phyloP scores from a whole-genome alignment of 2,888 invertebrate species.

The Cylindroiulus punctatus region DNA sequence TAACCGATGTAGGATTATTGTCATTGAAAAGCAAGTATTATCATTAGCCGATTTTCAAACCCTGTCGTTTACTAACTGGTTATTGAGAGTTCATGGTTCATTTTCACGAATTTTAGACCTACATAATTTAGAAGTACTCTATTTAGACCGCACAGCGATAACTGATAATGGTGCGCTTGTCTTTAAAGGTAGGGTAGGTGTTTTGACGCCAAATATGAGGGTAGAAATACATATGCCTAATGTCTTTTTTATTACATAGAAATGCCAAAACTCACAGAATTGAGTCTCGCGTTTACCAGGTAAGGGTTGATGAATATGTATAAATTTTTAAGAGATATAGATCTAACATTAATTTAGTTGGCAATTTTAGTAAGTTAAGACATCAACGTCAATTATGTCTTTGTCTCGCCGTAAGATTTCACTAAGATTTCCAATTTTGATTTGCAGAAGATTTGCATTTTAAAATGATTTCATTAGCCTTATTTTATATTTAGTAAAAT shows the following conservation, averaged over 20 bases:
- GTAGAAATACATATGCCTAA: neutral
- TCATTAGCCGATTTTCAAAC: neutral
- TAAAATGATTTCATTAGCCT: too few species aligned
- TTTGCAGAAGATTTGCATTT: too few species aligned
- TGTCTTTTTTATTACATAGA: neutral
- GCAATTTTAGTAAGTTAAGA: too few species aligned
- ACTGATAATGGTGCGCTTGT: neutral
- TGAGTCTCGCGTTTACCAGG: constrained; percentile 46
- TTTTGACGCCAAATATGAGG: neutral
- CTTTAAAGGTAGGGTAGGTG: neutral
- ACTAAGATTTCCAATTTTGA: too few species aligned
- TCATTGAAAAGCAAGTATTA: constrained; percentile 6
- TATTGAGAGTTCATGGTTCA: neutral
- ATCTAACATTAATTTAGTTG: too few species aligned
- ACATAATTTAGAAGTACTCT: neutral
- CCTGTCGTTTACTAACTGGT: neutral
- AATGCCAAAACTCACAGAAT: constrained; percentile 29
- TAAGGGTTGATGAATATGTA: neutral
- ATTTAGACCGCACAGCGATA: constrained; percentile 45
- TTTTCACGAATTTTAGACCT: neutral
- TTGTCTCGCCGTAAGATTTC: too few species aligned
- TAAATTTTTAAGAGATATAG: neutral
- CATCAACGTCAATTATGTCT: too few species aligned
- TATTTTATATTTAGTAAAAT: too few species aligned
- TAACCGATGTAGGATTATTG: constrained; percentile 43